Base-by-base conservation (phyloP, 2,888 invertebrate genomes). In the Notodonta ziczac region DNA sequence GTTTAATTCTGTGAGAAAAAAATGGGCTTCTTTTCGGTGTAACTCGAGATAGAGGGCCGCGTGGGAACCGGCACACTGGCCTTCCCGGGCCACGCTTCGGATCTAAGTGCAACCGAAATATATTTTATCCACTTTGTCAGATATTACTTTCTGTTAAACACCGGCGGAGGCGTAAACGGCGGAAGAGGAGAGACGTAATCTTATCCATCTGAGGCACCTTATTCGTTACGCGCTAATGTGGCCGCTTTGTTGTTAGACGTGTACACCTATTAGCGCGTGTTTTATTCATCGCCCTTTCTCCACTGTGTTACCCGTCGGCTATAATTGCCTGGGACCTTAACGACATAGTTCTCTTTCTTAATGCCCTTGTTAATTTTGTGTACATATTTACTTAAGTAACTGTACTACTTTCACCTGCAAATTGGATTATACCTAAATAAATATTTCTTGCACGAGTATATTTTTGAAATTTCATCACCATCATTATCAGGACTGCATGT, bases 1-100 rank as follows among this genome's bases (percentile, higher is more conserved):
- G 91, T 91, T 93, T 93, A 93, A 93, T 93, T 93, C 89, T 88
- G 86, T 87, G 85, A 88, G 89, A 89, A 90, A 91, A 90, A 89
- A 91, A 91, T 88, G 88, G 88, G 87, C 85, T 89, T 89, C 89
- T 87, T 86, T 87, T 87, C 80, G 82, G 83, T 83, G 91, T 92
- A 90, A 93, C 87, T 82, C 72, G 88, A 91, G 88, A 90, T 85
- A 81, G 83, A 85, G 84, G 83, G 83, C 78, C 85, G 87, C 91
- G 93, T 93, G 93, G 91, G 93, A 93, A 91, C 86, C 79, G 82
- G 69, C 86, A 84, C 82, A 78, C 84, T 86, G 89, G 75, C 80
- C 80, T 81, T 74, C 73, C 77, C 74, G 70, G 82, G 85, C 79
- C 71, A 61, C 77, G 80, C 80, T 79, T 82, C 82, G 80, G 84